phyloP scores from a whole-genome alignment of 2,113 vertebrate genomes.

The Melanerpes aurifrons region DNA sequence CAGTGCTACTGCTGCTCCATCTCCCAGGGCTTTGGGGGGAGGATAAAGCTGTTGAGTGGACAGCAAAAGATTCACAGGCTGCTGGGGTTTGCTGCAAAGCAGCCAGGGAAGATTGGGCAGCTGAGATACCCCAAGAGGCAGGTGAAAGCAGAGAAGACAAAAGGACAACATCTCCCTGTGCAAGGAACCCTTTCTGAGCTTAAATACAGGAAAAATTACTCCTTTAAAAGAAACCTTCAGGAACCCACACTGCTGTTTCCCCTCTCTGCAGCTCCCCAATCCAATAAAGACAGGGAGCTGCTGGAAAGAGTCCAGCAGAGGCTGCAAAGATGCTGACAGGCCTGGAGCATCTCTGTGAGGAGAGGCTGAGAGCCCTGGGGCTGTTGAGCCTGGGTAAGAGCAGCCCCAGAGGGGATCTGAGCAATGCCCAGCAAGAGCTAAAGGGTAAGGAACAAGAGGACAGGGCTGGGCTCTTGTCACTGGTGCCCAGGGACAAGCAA shows the following conservation, averaged over 20 bases:
- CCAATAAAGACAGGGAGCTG: too few relatives aligned
- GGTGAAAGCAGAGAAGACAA: background rate
- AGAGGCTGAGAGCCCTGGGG: too few relatives aligned
- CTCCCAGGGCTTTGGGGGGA: background rate
- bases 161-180: background rate
- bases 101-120: background rate
- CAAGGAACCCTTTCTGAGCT: background rate
- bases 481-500: too few relatives aligned
- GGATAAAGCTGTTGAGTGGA: background rate
- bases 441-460: too few relatives aligned
- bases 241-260: fast-evolving
- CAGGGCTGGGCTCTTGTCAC: too few relatives aligned
- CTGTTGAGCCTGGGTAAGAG: too few relatives aligned
- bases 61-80: background rate
- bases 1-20: background rate
- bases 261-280: background rate
- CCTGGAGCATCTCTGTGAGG: too few relatives aligned
- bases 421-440: too few relatives aligned
- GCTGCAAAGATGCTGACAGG: too few relatives aligned
- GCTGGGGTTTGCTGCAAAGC: background rate
- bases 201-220: background rate
- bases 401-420: too few relatives aligned
- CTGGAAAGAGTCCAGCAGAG: too few relatives aligned
- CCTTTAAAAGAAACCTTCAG: background rate
- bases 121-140: background rate